These are phyloP conservation scores for Peromyscus aztecus DNA, from an alignment of 2,797 vertebrate species.

Conservation along the genomic window DNA sequence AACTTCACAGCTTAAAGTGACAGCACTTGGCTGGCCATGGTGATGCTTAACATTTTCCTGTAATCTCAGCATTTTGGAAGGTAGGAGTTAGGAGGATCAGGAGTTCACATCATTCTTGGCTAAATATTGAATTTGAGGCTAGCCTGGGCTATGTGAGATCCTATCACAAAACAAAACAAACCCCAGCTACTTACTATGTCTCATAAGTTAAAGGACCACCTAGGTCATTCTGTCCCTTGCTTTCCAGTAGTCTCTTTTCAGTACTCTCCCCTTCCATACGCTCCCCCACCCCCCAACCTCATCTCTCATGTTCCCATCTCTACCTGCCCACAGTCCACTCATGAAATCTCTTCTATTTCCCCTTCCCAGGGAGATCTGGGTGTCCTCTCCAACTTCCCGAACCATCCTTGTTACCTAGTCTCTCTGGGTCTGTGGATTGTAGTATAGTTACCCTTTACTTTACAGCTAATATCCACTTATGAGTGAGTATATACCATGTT, in stretches of 20 bases:
- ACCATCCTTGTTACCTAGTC: not conserved
- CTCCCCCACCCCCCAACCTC: too few species aligned
- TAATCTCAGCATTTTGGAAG: not conserved
- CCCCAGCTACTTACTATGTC: not conserved
- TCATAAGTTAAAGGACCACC: not conserved
- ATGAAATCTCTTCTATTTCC: not conserved
- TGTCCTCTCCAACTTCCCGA: not conserved
- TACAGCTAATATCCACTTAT: not conserved
- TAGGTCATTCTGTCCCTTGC: not conserved
- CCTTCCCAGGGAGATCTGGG: not conserved
- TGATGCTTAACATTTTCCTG: not conserved
- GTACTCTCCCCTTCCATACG: too few species aligned
- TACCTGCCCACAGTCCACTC: not conserved
- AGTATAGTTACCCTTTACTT: not conserved
- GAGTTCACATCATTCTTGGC: not conserved
- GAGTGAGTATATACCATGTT: not conserved
- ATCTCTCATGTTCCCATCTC: not conserved
- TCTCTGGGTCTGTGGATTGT: not conserved
- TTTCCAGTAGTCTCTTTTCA: not conserved
- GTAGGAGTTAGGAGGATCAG: too few species aligned
- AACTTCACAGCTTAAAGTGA: not conserved
- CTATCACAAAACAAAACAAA: not conserved
- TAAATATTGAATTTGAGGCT: not conserved
- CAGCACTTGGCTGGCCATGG: not conserved
- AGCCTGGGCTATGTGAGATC: not conserved